Conservation (phyloP, 2,888 invertebrate species). For the Phorcus lineatus region DNA sequence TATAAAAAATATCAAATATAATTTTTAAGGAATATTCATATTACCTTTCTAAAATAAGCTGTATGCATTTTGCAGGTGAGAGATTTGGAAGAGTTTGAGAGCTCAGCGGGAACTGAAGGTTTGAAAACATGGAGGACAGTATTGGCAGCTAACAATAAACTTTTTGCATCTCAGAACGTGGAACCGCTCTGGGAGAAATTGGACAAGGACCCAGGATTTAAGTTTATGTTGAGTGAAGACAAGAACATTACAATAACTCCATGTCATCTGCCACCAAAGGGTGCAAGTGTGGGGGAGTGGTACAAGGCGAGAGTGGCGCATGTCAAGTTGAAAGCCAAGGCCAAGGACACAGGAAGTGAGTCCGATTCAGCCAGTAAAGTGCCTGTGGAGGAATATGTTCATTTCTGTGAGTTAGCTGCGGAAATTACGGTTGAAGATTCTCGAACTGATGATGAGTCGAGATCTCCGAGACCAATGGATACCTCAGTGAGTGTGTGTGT, state of each 20-base stretch:
- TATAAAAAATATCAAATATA: too few relatives aligned
- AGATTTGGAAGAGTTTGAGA: slow-evolving; percentile 52
- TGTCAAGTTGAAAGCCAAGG: neutral
- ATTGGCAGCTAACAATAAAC: slow-evolving; percentile 39
- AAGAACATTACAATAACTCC: slow-evolving; percentile 58
- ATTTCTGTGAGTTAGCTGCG: neutral
- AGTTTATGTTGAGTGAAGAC: slow-evolving; percentile 56
- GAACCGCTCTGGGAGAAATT: slow-evolving; percentile 47
- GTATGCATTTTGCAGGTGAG: slow-evolving; percentile 50
- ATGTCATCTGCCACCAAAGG: slow-evolving; percentile 54
- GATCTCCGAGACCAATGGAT: neutral
- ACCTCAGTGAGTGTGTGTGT: neutral
- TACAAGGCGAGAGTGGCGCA: slow-evolving; percentile 34
- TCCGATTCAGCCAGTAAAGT: neutral
- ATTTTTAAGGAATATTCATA: too few relatives aligned
- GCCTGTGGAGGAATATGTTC: neutral
- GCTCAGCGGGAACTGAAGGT: slow-evolving; percentile 38
- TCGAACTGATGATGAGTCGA: slow-evolving; percentile 7
- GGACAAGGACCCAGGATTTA: slow-evolving; percentile 51
- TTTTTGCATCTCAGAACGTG: slow-evolving; percentile 46
- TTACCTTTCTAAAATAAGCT: neutral
- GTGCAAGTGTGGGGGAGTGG: slow-evolving; percentile 49
- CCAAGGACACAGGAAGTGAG: neutral
- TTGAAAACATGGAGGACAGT: slow-evolving; percentile 52
- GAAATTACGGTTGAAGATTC: neutral